A percentile compares a stretch with the other conserved stretches of the same genome.
phyloP scores from a whole-genome alignment of 1,140 invertebrate species.

The Drosophila sulfurigaster region DNA sequence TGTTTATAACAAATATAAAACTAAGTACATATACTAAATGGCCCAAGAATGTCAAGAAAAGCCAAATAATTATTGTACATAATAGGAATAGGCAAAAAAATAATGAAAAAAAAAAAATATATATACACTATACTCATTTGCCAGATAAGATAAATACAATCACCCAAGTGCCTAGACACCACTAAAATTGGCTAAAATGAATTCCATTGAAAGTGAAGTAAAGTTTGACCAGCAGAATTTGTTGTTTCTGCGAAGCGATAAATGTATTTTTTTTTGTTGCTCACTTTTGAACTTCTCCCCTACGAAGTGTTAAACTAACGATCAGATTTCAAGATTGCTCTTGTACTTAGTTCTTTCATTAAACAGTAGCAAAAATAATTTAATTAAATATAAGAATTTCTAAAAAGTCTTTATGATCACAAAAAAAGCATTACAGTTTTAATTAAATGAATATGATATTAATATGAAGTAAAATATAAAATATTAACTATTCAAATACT shows the following conservation, averaged over 20 bases:
- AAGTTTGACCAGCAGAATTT: slow-evolving; percentile 1
- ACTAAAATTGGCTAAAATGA: slow-evolving; percentile 5
- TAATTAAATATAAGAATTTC: not conserved
- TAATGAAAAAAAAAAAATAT: not conserved
- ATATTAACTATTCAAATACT: too few species aligned
- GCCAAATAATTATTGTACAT: slow-evolving; percentile 9
- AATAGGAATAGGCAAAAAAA: not conserved
- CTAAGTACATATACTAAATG: slow-evolving; percentile 18
- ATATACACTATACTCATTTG: too few species aligned
- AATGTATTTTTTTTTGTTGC: not conserved
- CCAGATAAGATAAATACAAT: slow-evolving; percentile 54
- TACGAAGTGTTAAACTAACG: slow-evolving; percentile 19
- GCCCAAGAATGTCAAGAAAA: slow-evolving; percentile 10
- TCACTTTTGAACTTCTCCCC: too few species aligned
- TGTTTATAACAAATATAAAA: slow-evolving; percentile 19
- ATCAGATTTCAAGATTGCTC: not conserved
- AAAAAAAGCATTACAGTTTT: too few species aligned
- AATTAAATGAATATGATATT: too few species aligned
- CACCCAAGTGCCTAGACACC: slow-evolving; percentile 14
- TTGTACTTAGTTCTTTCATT: too few species aligned
- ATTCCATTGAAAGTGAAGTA: slow-evolving; percentile 41
- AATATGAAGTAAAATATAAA: too few species aligned
- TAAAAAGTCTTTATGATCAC: too few species aligned
- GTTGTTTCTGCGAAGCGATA: slow-evolving; percentile 30
- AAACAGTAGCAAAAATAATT: too few species aligned